phyloP scores from a whole-genome alignment of 2,113 vertebrate genomes.

The Ariopsis seemanni region DNA sequence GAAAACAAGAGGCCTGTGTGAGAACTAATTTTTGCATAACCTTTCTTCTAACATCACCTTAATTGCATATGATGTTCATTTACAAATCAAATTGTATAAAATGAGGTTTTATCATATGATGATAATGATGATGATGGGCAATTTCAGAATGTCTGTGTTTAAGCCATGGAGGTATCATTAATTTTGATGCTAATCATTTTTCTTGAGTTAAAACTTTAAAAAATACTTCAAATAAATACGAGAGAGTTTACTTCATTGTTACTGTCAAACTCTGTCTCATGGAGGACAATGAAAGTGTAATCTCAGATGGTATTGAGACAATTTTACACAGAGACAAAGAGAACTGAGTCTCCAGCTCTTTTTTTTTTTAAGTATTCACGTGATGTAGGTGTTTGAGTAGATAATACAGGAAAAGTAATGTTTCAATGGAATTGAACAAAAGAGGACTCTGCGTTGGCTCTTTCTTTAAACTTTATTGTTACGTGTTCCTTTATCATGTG shows the following conservation, averaged over 20 bases:
- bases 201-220: background rate
- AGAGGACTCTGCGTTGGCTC: background rate
- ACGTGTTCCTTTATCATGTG: background rate
- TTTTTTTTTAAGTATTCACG: background rate
- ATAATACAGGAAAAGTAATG: background rate
- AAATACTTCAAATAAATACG: background rate
- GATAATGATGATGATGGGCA: too few relatives aligned
- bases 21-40: background rate
- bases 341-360: constrained; percentile 3
- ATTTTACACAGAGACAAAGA: background rate
- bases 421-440: constrained; percentile 17
- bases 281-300: background rate
- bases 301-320: background rate
- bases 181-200: background rate
- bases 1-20: background rate
- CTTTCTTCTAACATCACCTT: background rate
- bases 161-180: too few relatives aligned
- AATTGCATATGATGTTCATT: background rate
- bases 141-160: background rate
- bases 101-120: background rate
- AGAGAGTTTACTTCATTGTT: background rate
- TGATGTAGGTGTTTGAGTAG: constrained; percentile 20
- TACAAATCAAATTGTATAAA: background rate
- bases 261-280: background rate
- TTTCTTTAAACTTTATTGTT: background rate